These are phyloP conservation scores for Lasius platythorax DNA, from an alignment of 2,888 invertebrate genomes.

Conservation along the genomic window DNA sequence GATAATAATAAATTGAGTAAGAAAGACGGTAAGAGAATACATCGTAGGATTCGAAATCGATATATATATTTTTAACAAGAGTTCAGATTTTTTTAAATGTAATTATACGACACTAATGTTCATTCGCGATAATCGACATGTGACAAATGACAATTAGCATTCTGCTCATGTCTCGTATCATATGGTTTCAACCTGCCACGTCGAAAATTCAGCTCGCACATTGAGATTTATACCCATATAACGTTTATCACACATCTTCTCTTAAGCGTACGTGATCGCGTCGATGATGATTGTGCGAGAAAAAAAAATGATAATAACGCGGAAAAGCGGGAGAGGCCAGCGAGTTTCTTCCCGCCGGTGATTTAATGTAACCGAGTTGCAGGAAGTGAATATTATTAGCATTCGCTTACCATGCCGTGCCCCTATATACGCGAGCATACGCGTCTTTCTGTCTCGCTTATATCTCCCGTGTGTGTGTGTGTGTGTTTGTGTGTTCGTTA, in stretches of 20 bases:
- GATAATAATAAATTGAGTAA: conserved; percentile 1
- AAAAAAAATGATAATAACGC: conserved; percentile 75
- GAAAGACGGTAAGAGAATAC: not conserved
- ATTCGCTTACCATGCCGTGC: conserved; percentile 73
- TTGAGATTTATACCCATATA: not conserved
- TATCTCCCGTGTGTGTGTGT: conserved; percentile 38
- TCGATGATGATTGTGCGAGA: conserved; percentile 55
- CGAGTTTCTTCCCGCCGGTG: conserved; percentile 62
- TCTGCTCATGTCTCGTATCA: not conserved
- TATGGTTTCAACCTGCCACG: not conserved
- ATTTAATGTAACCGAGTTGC: conserved; percentile 79
- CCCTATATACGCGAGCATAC: conserved; percentile 43
- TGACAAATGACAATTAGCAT: conserved; percentile 16
- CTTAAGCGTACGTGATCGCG: conserved; percentile 23
- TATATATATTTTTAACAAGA: conserved; percentile 16
- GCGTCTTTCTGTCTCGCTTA: conserved; percentile 52
- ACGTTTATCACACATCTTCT: conserved; percentile 55
- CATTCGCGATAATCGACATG: conserved; percentile 6
- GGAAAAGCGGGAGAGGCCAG: conserved; percentile 68
- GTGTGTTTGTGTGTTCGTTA: conserved; percentile 38
- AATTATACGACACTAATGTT: not conserved
- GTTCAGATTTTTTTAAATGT: not conserved
- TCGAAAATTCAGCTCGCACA: not conserved
- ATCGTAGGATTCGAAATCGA: not conserved
- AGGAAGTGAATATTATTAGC: conserved; percentile 83